Evolutionary conservation across 2,797 vertebrate species (phyloP).

Genomic region (Coendou prehensilis): DNA sequence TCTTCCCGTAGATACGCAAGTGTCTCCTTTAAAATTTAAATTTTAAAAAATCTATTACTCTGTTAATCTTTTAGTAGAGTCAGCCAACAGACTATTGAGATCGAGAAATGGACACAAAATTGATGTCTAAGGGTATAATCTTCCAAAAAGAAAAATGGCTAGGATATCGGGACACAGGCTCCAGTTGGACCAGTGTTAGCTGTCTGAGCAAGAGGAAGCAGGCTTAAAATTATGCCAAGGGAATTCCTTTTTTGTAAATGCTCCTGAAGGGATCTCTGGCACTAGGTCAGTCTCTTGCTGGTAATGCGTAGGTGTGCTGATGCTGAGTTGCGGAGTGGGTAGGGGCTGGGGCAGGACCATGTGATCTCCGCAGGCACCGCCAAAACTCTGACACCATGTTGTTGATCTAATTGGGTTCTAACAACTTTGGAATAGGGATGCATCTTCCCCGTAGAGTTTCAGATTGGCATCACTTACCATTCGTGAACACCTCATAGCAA

Average conservation of each 20-base stretch:
- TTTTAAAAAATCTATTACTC: background rate
- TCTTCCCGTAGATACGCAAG: background rate
- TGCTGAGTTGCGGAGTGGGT: background rate
- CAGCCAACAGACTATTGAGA: background rate
- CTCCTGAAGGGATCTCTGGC: background rate
- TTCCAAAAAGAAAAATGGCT: background rate
- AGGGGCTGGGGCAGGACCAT: background rate
- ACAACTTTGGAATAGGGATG: background rate
- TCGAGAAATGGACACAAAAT: background rate
- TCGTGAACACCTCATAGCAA: background rate
- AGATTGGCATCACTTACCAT: background rate
- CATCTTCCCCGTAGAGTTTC: background rate
- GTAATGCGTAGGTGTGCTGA: background rate
- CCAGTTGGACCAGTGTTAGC: background rate
- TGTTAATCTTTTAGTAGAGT: background rate
- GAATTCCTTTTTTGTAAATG: background rate
- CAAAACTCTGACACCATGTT: background rate
- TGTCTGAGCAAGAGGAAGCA: background rate
- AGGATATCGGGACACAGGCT: background rate
- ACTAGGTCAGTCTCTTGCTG: background rate
- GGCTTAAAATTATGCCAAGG: background rate
- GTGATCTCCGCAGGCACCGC: background rate
- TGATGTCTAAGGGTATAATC: background rate
- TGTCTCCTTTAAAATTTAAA: conserved; percentile 11
- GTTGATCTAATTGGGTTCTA: background rate